Evolutionary conservation across 2,888 invertebrate genomes (phyloP).

Genomic region (Helicoverpa assulta): DNA sequence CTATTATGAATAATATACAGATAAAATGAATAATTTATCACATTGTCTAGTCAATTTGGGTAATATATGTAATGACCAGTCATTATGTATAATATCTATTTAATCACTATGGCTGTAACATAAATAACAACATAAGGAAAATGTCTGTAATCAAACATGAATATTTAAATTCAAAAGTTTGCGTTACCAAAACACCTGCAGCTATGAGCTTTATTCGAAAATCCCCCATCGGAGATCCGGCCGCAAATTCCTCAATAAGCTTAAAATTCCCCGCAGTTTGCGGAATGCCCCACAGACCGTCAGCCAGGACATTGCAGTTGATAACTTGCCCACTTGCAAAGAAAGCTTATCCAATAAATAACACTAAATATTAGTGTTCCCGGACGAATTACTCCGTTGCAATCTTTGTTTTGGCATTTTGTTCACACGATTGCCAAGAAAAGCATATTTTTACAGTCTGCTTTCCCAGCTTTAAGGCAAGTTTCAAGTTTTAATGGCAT

Average conservation of each 20-base stretch:
- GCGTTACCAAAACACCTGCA: slow-evolving; percentile 39
- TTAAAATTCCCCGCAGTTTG: slow-evolving; percentile 55
- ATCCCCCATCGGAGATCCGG: slow-evolving; percentile 53
- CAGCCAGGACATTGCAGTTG: slow-evolving; percentile 37
- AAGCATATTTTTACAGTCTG: neutral
- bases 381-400: neutral
- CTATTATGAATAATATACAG: no score
- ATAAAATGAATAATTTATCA: no score
- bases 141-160: no score
- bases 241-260: slow-evolving; percentile 57
- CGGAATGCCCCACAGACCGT: slow-evolving; percentile 43
- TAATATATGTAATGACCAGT: no score
- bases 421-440: no score
- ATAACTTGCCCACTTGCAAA: slow-evolving; percentile 43
- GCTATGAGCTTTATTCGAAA: slow-evolving; percentile 44
- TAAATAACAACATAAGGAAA: no score
- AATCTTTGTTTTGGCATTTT: neutral
- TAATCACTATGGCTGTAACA: no score
- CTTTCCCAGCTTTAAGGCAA: neutral
- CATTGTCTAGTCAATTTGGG: no score
- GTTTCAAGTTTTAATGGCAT: no score
- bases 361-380: slow-evolving; percentile 17
- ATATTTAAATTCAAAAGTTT: slow-evolving; percentile 9
- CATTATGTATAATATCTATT: no score
- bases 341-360: slow-evolving; percentile 29